These are phyloP conservation scores for Chrysemys picta DNA, from an alignment of 2,113 vertebrate species.

Conservation along the genomic window DNA sequence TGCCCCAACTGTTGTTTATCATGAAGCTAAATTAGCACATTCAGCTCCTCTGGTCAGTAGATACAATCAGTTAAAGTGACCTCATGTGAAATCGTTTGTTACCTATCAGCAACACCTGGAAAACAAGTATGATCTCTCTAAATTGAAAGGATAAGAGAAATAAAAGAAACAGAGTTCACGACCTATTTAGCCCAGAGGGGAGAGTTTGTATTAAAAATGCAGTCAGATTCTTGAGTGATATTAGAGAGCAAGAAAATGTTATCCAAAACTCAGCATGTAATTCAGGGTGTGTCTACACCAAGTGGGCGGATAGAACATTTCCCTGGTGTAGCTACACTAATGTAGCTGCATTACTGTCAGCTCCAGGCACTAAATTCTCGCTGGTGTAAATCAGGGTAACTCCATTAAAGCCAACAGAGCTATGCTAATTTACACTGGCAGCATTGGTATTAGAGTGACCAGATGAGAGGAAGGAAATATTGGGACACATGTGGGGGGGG, in stretches of 20 bases:
- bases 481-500: no score
- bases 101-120: background rate
- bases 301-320: background rate
- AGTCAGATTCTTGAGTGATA: background rate
- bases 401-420: background rate
- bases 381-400: background rate
- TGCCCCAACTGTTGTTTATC: conserved; percentile 56
- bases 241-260: background rate
- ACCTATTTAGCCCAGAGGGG: background rate
- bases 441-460: no score
- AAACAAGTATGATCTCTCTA: background rate
- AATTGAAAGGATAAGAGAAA: background rate
- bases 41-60: conserved; percentile 65
- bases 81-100: background rate
- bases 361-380: background rate
- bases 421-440: background rate
- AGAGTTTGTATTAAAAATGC: background rate
- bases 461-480: no score
- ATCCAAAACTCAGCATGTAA: background rate
- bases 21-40: conserved; percentile 60
- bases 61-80: conserved; percentile 48
- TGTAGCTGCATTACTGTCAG: background rate
- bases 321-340: background rate
- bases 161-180: background rate
- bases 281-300: background rate